phyloP scores from a whole-genome alignment of 2,797 vertebrate genomes.

The Halcyon leucocephala region DNA sequence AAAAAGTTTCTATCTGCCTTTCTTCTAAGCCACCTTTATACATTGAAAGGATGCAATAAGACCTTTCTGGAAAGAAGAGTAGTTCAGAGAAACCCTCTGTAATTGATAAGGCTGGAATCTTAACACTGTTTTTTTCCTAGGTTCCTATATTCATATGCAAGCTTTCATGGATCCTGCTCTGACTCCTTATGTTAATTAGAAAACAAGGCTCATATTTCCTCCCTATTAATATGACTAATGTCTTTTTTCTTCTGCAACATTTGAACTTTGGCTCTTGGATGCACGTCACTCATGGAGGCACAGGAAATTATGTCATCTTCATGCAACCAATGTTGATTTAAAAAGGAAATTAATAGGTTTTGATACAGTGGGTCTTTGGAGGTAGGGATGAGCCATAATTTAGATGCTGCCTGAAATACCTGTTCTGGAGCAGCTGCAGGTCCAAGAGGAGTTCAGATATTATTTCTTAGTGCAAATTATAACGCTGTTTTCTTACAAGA shows the following conservation, averaged over 20 bases:
- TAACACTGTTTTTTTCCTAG: neutral
- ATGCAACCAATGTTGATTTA: neutral
- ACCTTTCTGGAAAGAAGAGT: neutral
- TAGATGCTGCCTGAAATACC: neutral
- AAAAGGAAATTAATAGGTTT: neutral
- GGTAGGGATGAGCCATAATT: neutral
- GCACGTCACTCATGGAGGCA: neutral
- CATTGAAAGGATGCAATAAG: neutral
- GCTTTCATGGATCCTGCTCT: neutral
- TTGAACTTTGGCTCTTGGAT: neutral
- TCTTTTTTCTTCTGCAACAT: neutral
- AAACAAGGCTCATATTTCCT: neutral
- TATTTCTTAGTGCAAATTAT: neutral
- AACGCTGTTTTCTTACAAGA: neutral
- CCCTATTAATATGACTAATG: neutral
- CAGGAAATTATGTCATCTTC: neutral
- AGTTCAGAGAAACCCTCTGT: neutral
- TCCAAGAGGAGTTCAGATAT: neutral
- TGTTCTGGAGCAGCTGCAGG: neutral
- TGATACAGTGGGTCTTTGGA: neutral
- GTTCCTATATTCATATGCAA: neutral
- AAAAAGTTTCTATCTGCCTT: neutral
- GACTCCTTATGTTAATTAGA: neutral
- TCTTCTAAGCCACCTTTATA: neutral
- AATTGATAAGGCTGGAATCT: neutral